Percentiles rank a stretch among this genome's conserved stretches.
Conservation (phyloP, 1,140 invertebrate species). For the Drosophila repleta region DNA sequence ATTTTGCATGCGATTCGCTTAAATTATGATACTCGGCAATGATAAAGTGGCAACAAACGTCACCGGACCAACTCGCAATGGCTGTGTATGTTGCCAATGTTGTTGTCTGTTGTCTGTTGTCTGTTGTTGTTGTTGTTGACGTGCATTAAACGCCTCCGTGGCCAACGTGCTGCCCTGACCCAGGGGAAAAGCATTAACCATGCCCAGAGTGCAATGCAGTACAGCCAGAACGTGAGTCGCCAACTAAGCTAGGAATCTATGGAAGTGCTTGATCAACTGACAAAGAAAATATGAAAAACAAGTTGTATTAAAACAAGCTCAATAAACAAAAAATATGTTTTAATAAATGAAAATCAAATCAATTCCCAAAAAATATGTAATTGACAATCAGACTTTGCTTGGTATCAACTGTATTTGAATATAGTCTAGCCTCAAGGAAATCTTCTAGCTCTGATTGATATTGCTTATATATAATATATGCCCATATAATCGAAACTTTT, state of each 20-base stretch:
- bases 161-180: slow-evolving; percentile 41
- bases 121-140: slow-evolving; percentile 25
- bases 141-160: slow-evolving; percentile 50
- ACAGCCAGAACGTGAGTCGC: slow-evolving; percentile 41
- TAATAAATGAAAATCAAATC: neutral
- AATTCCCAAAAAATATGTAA: too few relatives aligned
- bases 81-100: slow-evolving; percentile 18
- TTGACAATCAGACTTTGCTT: too few relatives aligned
- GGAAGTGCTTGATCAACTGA: slow-evolving; percentile 18
- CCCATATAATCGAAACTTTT: too few relatives aligned
- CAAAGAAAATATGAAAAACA: slow-evolving; percentile 9
- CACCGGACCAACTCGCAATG: slow-evolving; percentile 58
- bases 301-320: neutral
- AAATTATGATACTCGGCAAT: slow-evolving; percentile 76
- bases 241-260: slow-evolving; percentile 16
- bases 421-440: too few relatives aligned
- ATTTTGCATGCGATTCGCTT: slow-evolving; percentile 58
- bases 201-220: slow-evolving; percentile 6
- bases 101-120: neutral
- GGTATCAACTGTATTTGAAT: too few relatives aligned
- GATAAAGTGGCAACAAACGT: slow-evolving; percentile 77
- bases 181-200: slow-evolving; percentile 11
- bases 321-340: neutral
- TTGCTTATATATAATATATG: too few relatives aligned
- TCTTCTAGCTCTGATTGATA: too few relatives aligned